phyloP scores from a whole-genome alignment of 1,140 invertebrate species.

The Bombus sylvicola region DNA sequence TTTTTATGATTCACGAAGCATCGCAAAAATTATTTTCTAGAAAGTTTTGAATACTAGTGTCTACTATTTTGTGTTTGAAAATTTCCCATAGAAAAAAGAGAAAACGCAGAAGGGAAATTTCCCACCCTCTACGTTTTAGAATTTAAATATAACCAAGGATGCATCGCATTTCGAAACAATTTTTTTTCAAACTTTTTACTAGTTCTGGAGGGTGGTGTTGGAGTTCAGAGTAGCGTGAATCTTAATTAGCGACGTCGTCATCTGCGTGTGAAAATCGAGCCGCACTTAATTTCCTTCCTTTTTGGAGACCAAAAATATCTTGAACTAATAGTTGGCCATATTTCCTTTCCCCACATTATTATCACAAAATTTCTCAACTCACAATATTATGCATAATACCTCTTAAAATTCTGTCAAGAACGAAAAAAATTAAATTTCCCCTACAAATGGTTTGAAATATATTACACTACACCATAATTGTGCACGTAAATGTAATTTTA shows the following conservation, averaged over 20 bases:
- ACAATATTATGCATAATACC: no score
- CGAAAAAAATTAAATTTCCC: no score
- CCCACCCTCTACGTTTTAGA: neutral
- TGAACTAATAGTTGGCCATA: neutral
- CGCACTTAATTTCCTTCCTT: neutral
- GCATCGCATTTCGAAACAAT: neutral
- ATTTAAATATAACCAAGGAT: conserved; percentile 25
- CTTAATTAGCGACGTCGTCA: conserved; percentile 25
- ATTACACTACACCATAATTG: no score
- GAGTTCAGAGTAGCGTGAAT: conserved; percentile 8
- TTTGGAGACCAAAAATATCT: neutral
- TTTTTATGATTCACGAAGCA: no score
- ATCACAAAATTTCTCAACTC: neutral
- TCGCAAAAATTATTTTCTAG: no score
- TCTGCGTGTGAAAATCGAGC: conserved; percentile 12
- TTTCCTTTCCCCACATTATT: neutral
- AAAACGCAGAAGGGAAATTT: neutral
- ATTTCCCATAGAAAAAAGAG: no score
- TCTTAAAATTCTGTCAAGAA: no score
- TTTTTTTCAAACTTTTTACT: neutral
- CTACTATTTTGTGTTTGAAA: no score
- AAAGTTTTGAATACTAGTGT: no score
- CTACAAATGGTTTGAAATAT: no score
- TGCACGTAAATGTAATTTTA: no score
- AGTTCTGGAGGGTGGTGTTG: neutral